These are phyloP conservation scores for Menura novaehollandiae DNA, from an alignment of 2,113 vertebrate species.

Conservation along the genomic window DNA sequence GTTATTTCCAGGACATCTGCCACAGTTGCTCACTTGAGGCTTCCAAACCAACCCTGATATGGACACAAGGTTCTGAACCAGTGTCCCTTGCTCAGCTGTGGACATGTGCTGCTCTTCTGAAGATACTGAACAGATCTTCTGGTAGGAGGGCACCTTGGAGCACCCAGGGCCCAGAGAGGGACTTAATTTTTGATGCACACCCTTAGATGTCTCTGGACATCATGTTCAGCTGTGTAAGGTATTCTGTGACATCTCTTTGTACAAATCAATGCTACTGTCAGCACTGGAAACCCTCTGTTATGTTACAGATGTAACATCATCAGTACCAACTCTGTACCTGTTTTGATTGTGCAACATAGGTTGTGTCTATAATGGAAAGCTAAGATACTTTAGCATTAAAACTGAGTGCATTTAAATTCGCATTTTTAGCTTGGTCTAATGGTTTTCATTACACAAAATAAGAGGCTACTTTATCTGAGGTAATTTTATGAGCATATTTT, in stretches of 20 bases:
- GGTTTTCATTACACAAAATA: not conserved
- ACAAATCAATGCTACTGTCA: not conserved
- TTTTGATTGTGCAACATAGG: not conserved
- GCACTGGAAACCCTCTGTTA: not conserved
- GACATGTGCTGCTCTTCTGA: not conserved
- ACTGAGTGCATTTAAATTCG: not conserved
- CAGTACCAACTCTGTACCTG: not conserved
- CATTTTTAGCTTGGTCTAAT: not conserved
- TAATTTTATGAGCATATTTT: not conserved
- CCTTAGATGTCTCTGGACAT: no score
- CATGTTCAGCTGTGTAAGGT: no score
- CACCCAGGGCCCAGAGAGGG: not conserved
- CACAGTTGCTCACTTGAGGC: not conserved
- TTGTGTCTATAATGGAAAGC: not conserved
- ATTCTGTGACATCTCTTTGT: no score
- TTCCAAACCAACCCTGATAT: not conserved
- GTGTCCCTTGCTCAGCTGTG: not conserved
- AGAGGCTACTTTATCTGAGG: not conserved
- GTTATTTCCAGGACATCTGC: not conserved
- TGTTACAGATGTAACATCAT: not conserved
- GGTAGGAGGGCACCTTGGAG: not conserved
- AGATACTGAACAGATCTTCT: not conserved
- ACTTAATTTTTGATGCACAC: accelerated
- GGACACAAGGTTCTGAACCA: not conserved
- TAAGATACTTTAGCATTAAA: not conserved